A percentile compares a stretch with the other conserved stretches of the same genome.
These are phyloP conservation scores for Spatulosminthurus flaviceps DNA, from an alignment of 2,888 invertebrate genomes.

Conservation along the genomic window DNA sequence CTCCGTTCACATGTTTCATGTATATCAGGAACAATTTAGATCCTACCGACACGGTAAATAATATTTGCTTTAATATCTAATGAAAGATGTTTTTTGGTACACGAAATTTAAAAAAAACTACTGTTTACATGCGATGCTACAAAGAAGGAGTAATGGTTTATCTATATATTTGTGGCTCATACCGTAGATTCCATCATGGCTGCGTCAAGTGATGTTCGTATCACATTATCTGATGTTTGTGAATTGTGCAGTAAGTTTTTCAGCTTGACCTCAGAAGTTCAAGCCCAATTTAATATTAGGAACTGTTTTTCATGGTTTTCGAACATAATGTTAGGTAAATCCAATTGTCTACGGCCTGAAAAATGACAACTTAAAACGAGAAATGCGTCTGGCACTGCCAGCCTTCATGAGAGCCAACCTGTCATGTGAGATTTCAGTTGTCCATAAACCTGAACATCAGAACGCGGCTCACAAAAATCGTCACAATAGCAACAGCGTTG, in stretches of 20 bases:
- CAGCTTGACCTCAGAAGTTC: not conserved
- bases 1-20: constrained; percentile 78
- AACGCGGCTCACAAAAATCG: not conserved
- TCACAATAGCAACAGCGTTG: not conserved
- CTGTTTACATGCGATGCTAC: too few relatives aligned
- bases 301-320: too few relatives aligned
- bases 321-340: constrained; percentile 73
- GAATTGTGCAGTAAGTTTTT: constrained; percentile 71
- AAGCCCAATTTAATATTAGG: not conserved
- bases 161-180: too few relatives aligned
- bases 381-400: constrained; percentile 68
- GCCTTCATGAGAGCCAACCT: constrained; percentile 47
- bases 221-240: constrained; percentile 77
- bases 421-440: constrained; percentile 32
- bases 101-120: too few relatives aligned
- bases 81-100: too few relatives aligned
- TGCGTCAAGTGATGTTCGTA: constrained; percentile 73
- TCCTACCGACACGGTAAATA: not conserved
- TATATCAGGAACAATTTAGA: constrained; percentile 73
- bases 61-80: not conserved
- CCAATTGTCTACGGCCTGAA: constrained; percentile 81
- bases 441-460: not conserved
- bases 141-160: too few relatives aligned
- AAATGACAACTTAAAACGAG: constrained; percentile 75
- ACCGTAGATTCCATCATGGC: constrained; percentile 70